phyloP scores from a whole-genome alignment of 1,140 invertebrate species.

The Agrilus planipennis region DNA sequence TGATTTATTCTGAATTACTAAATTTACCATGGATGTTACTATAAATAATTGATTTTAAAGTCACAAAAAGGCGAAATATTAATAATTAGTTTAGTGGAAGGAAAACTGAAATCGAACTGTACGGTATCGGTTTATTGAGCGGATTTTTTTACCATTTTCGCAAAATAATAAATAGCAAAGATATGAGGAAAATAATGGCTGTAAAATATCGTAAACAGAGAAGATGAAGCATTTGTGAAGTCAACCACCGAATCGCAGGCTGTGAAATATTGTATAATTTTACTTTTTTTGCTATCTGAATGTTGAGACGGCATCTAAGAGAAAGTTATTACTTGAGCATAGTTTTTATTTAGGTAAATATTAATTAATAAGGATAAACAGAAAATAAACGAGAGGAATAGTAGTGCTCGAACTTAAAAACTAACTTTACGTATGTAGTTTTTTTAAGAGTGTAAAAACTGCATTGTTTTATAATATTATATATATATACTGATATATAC shows the following conservation, averaged over 20 bases:
- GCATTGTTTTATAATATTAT: conserved; percentile 29
- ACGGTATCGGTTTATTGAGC: no score
- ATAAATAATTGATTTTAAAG: no score
- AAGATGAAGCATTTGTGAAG: conserved; percentile 1
- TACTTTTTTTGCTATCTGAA: conserved; percentile 28
- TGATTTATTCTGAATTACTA: no score
- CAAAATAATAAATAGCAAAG: no score
- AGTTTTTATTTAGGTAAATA: conserved; percentile 21
- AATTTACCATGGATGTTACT: no score
- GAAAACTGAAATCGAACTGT: no score
- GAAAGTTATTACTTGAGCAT: conserved; percentile 25
- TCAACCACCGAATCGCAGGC: conserved; percentile 31
- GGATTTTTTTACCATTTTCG: no score
- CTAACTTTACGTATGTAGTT: conserved; percentile 32
- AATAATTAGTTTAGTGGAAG: no score
- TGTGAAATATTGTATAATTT: conserved; percentile 33
- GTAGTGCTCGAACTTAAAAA: conserved; percentile 25
- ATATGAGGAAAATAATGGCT: no score
- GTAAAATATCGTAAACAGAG: no score
- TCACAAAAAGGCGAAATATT: no score
- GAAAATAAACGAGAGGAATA: conserved; percentile 15
- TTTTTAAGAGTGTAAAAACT: conserved; percentile 25
- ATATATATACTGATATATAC: conserved; percentile 27
- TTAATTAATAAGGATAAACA: no score
- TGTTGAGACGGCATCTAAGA: conserved; percentile 30